Conservation (phyloP, 2,113 vertebrate genomes). For the Stegastes partitus region DNA sequence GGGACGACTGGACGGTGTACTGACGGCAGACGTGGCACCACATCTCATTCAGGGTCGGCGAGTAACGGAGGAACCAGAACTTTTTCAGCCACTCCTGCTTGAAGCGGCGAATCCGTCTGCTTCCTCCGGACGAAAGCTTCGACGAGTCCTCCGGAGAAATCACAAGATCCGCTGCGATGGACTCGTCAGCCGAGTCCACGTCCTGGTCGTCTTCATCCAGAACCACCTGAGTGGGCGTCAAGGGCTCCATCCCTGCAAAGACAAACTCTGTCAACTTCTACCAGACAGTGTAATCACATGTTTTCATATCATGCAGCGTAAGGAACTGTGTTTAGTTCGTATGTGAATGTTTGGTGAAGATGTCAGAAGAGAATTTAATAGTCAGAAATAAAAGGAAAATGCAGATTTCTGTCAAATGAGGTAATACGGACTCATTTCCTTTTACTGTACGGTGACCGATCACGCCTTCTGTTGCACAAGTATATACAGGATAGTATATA, state of each 20-base stretch:
- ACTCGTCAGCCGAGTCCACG: slow-evolving; percentile 95
- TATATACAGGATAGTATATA: no score
- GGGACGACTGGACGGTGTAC: slow-evolving; percentile 96
- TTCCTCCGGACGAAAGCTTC: slow-evolving; percentile 87
- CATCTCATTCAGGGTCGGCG: slow-evolving; percentile 95
- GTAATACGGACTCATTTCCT: no score
- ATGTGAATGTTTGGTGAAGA: no score
- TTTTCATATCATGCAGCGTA: no score
- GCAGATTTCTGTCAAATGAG: no score
- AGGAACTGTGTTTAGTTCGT: no score
- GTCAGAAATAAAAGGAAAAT: no score
- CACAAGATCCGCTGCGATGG: slow-evolving; percentile 91
- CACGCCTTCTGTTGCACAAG: no score
- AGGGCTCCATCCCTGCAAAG: slow-evolving; percentile 88
- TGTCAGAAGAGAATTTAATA: no score
- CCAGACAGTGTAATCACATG: no score
- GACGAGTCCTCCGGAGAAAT: slow-evolving; percentile 90
- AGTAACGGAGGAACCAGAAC: slow-evolving; percentile 98
- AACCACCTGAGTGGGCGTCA: slow-evolving; percentile 88
- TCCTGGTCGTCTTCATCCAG: slow-evolving; percentile 96
- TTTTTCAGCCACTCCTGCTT: slow-evolving; percentile 99
- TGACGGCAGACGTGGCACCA: slow-evolving; percentile 99
- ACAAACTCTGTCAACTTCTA: neutral
- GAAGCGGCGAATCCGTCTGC: slow-evolving; percentile 93
- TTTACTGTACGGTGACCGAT: no score